Evolutionary conservation across 2,113 vertebrate genomes (phyloP).

Genomic region (Melanocharis versteri): DNA sequence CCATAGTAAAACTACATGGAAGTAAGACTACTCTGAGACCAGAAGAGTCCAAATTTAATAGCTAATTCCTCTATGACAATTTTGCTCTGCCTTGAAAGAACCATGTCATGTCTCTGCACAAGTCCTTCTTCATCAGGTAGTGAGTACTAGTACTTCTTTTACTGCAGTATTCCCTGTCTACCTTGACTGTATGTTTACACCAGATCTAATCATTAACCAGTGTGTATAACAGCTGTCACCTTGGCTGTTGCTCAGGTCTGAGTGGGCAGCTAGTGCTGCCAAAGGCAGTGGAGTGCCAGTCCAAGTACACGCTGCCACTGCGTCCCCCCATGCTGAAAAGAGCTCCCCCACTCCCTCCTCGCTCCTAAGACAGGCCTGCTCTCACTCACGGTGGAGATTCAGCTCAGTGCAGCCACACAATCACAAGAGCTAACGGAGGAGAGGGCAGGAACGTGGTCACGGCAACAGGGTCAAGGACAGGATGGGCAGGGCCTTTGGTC

Average conservation of each 20-base stretch:
- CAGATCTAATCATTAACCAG: neutral
- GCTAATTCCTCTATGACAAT: neutral
- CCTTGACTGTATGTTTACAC: neutral
- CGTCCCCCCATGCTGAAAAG: fast-evolving
- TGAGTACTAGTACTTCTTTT: neutral
- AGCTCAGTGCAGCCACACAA: neutral
- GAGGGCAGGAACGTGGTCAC: fast-evolving
- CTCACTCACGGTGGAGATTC: fast-evolving
- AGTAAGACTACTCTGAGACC: neutral
- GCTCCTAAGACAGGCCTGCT: too few species aligned
- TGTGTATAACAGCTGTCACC: neutral
- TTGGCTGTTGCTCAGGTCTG: neutral
- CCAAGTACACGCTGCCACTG: too few species aligned
- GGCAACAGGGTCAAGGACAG: neutral
- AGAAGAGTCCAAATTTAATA: neutral
- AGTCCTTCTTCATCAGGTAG: neutral
- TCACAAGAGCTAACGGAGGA: fast-evolving
- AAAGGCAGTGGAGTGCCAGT: neutral
- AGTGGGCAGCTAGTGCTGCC: neutral
- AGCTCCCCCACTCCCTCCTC: neutral
- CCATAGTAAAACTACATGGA: neutral
- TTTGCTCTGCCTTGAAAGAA: neutral
- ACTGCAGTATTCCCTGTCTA: neutral
- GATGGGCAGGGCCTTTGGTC: fast-evolving
- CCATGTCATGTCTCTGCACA: neutral